Base-by-base conservation (phyloP, 2,888 invertebrate genomes). In the Netelia melanura region DNA sequence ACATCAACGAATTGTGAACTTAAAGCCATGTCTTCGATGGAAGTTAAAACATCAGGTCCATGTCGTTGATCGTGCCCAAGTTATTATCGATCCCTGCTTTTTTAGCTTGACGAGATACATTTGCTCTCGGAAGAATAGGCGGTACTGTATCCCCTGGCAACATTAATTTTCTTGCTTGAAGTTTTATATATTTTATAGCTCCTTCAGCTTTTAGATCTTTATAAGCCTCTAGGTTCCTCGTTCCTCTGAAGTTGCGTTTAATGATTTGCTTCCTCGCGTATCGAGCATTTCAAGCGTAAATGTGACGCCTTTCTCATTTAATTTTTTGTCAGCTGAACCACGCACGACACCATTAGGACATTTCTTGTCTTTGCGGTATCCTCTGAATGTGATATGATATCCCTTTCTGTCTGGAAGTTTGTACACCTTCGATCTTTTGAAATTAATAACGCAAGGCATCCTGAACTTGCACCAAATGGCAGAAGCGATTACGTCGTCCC, bases 171-270 rank as follows among this genome's bases (percentile, higher is more conserved):
- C 76, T 58, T 3, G 83, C 83, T 52, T 81, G 56, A 3, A 61
- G 21, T 65, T 82, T 81, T 38, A 54, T 58, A 62, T 58, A 87
- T n/a, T 68, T 68, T 1, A 75, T 62, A 54, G 68, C n/a, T 8
- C 83, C 83, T 67, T 85, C 76, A 11, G 38, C 10, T 10, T 82
- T 61, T n/a, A 87, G 54, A 56, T 86, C 61, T 56, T 85, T 72
- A 0, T 67, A 64, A n/a, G 72, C 74, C 21, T 72, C 52, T 52
- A 58, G 2, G 38, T 43, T 43, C 62, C 65, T 54, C 61, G 84
- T 23, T 2, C 83, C 86, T 17, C 62, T 71, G 8, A 86, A 17
- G 0, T 79, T 85, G 9, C 87, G 74, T n/a, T 79, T 85, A 1
- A 85, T 72, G 5, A 52, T 52, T n/a, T 80, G 82, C 71, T 43